Evolutionary conservation across 2,113 vertebrate species (phyloP).

Genomic region (Cochlearius cochlearius): DNA sequence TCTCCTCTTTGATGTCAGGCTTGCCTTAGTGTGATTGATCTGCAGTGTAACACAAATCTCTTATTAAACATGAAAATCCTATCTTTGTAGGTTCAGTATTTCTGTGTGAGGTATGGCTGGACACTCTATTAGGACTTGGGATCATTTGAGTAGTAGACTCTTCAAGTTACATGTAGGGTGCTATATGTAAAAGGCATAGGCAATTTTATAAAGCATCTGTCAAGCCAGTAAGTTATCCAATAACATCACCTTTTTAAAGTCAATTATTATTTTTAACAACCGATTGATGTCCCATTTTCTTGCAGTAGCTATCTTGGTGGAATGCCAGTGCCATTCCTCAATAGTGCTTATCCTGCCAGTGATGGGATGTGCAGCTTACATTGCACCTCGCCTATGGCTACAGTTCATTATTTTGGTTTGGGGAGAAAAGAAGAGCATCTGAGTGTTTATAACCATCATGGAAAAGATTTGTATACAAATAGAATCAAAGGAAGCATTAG

Average conservation of each 20-base stretch:
- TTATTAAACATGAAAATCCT: neutral
- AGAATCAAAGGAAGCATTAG: neutral
- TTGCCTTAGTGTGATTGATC: neutral
- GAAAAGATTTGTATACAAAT: neutral
- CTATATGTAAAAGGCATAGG: neutral
- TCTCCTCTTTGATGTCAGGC: neutral
- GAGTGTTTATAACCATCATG: neutral
- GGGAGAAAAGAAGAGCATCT: neutral
- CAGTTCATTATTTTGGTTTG: neutral
- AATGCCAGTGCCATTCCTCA: constrained; percentile 1
- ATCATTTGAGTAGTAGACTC: neutral
- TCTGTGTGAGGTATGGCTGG: neutral
- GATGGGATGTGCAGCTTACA: neutral
- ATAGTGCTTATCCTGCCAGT: neutral
- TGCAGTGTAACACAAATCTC: neutral
- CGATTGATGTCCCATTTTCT: constrained; percentile 38
- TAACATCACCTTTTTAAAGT: constrained; percentile 49
- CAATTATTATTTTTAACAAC: constrained; percentile 60
- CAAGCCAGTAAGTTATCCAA: neutral
- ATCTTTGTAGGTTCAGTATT: neutral
- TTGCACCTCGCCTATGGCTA: neutral
- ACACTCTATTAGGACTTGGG: neutral
- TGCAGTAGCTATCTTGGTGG: constrained; percentile 34
- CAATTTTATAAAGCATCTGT: neutral
- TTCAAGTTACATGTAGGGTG: neutral